phyloP scores from a whole-genome alignment of 2,113 vertebrate genomes.

The Platanista minor region DNA sequence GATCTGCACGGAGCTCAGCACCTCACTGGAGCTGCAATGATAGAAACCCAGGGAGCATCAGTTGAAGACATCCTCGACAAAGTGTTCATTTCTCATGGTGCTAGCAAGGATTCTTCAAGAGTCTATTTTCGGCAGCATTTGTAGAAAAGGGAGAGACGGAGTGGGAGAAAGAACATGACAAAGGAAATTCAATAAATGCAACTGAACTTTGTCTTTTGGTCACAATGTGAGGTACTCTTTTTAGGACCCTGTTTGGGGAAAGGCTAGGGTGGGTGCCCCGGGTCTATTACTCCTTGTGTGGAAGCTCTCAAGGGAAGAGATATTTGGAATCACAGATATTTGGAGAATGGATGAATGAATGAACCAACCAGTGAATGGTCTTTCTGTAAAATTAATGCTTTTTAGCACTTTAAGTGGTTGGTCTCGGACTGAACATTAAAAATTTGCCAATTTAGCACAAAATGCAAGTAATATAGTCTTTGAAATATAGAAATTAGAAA shows the following conservation, averaged over 20 bases:
- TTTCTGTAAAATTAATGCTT: not conserved
- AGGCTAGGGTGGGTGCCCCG: too few species aligned
- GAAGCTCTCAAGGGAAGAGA: not conserved
- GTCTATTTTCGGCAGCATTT: not conserved
- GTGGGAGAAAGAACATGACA: not conserved
- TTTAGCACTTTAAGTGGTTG: not conserved
- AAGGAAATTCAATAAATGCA: not conserved
- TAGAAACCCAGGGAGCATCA: not conserved
- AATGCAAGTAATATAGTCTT: not conserved
- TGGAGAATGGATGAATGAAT: not conserved
- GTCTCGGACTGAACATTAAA: not conserved
- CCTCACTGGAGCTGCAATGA: accelerated
- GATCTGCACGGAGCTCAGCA: not conserved
- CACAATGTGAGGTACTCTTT: not conserved
- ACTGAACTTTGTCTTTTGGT: not conserved
- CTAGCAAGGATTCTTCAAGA: not conserved
- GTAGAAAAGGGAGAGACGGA: not conserved
- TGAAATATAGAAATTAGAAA: slow-evolving; percentile 29
- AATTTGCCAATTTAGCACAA: not conserved
- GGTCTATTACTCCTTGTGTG: not conserved
- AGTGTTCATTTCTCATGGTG: accelerated
- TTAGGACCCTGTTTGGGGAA: not conserved
- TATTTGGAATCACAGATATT: not conserved
- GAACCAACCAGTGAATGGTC: not conserved
- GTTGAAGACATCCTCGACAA: too few species aligned